These are phyloP conservation scores for Rhinolophus ferrumequinum DNA, from an alignment of 2,113 vertebrate genomes.

Conservation along the genomic window DNA sequence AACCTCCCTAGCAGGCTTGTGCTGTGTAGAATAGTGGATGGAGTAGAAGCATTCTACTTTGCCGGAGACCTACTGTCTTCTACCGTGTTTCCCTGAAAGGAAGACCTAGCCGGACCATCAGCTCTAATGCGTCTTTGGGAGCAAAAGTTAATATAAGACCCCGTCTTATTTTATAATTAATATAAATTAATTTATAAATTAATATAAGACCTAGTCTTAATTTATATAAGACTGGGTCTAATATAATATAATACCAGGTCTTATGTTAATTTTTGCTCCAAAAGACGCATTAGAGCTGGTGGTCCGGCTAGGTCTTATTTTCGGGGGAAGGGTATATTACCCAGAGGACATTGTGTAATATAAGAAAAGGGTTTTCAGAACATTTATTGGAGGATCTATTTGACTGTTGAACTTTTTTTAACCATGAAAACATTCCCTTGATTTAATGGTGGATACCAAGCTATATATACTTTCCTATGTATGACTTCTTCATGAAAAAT, in stretches of 20 bases:
- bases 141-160: too few species aligned
- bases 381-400: not conserved
- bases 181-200: too few species aligned
- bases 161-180: too few species aligned
- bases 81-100: too few species aligned
- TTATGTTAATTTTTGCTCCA: too few species aligned
- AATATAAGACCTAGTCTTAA: too few species aligned
- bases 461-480: not conserved
- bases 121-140: too few species aligned
- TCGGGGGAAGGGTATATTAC: not conserved
- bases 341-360: not conserved
- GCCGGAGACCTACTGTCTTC: not conserved
- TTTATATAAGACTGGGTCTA: too few species aligned
- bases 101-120: too few species aligned
- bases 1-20: not conserved
- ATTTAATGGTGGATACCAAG: not conserved
- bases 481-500: not conserved
- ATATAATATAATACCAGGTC: too few species aligned
- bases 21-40: accelerated
- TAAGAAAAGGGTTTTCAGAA: not conserved
- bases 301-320: too few species aligned
- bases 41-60: not conserved
- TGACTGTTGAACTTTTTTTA: not conserved
- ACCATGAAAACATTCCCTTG: not conserved
- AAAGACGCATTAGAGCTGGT: too few species aligned